Base-by-base conservation (phyloP, 2,888 invertebrate species). In the Polydrusus tereticollis region DNA sequence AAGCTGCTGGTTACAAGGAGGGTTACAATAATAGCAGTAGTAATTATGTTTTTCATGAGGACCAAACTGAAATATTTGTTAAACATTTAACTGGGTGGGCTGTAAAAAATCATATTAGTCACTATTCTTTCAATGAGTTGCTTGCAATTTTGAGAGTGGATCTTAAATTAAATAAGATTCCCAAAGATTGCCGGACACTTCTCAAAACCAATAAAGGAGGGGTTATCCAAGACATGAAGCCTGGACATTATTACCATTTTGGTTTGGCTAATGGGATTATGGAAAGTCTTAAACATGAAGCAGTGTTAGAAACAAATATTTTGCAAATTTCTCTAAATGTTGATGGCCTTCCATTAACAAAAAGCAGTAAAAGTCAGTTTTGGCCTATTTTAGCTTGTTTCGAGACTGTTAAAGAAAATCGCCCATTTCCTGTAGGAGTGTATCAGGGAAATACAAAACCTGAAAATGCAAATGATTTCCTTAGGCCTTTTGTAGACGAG, bases 311-410 rank as follows among this genome's bases (percentile, higher is more conserved):
- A 38, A 38, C 36, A 36, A 36, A 36, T 14, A 4, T 3, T 36
- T 26, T 67, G 26, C 57, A 62, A 69, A 33, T 72, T 43, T 26
- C 14, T 52, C n/a, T 72, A 12, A 72, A 72, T 62, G 47, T 69
- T 29, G 73, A 72, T 65, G 78, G 76, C 21, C 43, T 76, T 23
- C 75, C 77, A 12, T 75, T 78, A 67, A 70, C 76, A 38, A 64
- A 72, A 36, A 29, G 47, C 21, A 41, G 41, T 43, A 12, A 4
- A 1, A 60, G 60, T 38, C 26, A 43, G 7, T 60, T 60, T 43
- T 60, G 60, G 20, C 78, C 77, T 45, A 78, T 79, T 60, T 47
- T 77, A 47, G 76, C 75, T 73, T 60, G 75, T 6, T 26, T 77
- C 10, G 60, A 59, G 1, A 18, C 12, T 43, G 1, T 18, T 6